phyloP scores from a whole-genome alignment of 1,140 invertebrate genomes.

The Holcopasites calliopsidis region DNA sequence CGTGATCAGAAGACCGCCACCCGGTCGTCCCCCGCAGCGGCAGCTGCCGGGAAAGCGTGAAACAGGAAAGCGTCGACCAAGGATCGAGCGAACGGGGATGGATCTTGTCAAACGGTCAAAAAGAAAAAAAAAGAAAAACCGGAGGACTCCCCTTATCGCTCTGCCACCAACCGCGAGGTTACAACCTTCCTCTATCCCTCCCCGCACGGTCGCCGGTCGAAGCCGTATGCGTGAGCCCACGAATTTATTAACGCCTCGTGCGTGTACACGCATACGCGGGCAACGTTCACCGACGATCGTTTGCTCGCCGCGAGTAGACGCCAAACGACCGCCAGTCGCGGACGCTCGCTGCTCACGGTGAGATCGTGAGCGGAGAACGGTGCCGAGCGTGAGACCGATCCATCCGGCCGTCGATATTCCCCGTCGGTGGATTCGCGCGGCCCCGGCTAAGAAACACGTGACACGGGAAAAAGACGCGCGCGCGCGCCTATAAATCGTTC shows the following conservation, averaged over 20 bases:
- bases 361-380: slow-evolving; percentile 52
- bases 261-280: background rate
- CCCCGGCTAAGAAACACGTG: too few species aligned
- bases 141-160: slow-evolving; percentile 17
- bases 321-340: slow-evolving; percentile 65
- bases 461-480: too few species aligned
- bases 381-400: slow-evolving; percentile 52
- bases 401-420: too few species aligned
- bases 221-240: background rate
- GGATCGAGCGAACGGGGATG: background rate
- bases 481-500: too few species aligned
- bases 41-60: background rate
- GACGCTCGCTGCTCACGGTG: slow-evolving; percentile 68
- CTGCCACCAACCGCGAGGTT: slow-evolving; percentile 19
- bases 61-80: background rate
- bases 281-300: slow-evolving; percentile 38
- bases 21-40: background rate
- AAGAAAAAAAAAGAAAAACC: background rate
- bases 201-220: background rate
- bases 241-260: background rate
- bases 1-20: too few species aligned
- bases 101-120: background rate
- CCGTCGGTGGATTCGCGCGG: too few species aligned
- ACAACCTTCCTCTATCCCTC: background rate
- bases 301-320: slow-evolving; percentile 50